These are phyloP conservation scores for Andrena fulva DNA, from an alignment of 2,888 invertebrate genomes.

Conservation along the genomic window DNA sequence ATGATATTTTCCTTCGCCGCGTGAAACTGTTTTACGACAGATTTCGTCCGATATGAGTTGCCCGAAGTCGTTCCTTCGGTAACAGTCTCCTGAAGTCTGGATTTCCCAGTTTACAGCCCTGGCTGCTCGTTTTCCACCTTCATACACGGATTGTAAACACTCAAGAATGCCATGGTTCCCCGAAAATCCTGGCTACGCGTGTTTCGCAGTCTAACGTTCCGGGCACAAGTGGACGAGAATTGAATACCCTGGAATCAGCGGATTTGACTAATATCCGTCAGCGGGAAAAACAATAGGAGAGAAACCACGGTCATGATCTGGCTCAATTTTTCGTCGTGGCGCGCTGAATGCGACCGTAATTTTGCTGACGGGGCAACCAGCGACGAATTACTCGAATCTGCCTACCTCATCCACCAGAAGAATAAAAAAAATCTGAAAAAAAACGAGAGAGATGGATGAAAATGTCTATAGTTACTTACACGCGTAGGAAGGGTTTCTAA, in stretches of 20 bases:
- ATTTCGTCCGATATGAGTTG: slow-evolving; percentile 4
- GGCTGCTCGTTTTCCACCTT: not conserved
- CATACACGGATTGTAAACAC: not conserved
- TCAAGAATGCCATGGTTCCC: not conserved
- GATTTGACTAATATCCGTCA: slow-evolving; percentile 1
- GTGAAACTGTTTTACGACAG: slow-evolving; percentile 20
- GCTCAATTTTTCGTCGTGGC: not conserved
- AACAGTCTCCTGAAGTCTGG: slow-evolving; percentile 12
- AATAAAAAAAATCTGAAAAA: not conserved
- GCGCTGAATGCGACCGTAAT: slow-evolving; percentile 40
- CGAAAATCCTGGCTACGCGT: not conserved
- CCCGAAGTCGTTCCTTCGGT: slow-evolving; percentile 1
- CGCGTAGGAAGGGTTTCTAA: slow-evolving; percentile 10
- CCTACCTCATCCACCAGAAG: not conserved
- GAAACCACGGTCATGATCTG: not conserved
- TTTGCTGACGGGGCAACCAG: slow-evolving; percentile 44
- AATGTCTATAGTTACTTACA: slow-evolving; percentile 41
- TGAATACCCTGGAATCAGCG: not conserved
- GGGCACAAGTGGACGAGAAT: too few relatives aligned
- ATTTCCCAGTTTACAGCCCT: slow-evolving; percentile 23
- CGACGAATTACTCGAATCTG: slow-evolving; percentile 31
- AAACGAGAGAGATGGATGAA: slow-evolving; percentile 13
- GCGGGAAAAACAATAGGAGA: not conserved
- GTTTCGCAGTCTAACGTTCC: not conserved
- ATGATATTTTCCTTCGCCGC: not conserved